phyloP scores from a whole-genome alignment of 1,140 invertebrate genomes.

The Drosophila lacteicornis region DNA sequence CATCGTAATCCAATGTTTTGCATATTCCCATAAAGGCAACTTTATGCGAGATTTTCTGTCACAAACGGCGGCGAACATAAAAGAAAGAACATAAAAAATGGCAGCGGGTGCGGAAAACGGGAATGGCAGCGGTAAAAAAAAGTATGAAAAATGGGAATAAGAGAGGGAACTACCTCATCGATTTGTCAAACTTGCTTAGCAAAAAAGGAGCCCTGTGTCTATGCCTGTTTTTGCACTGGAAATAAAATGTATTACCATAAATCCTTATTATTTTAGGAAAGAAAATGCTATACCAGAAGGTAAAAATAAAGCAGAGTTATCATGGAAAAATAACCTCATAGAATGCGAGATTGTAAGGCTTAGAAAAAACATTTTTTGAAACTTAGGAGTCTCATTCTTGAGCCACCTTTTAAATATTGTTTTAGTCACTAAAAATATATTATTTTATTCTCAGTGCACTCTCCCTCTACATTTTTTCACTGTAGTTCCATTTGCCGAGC shows the following conservation, averaged over 20 bases:
- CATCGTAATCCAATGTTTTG: constrained; percentile 40
- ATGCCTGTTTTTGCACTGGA: neutral
- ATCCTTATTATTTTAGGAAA: neutral
- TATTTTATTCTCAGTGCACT: constrained; percentile 12
- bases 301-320: neutral
- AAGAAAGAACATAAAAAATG: constrained; percentile 46
- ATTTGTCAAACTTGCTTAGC: constrained; percentile 45
- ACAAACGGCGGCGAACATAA: constrained; percentile 44
- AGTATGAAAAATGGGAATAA: neutral
- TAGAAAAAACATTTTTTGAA: too few relatives aligned
- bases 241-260: constrained; percentile 7
- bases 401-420: neutral
- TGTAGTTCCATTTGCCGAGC: constrained; percentile 31
- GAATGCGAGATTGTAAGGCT: neutral
- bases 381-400: too few relatives aligned
- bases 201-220: constrained; percentile 1
- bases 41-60: constrained; percentile 50
- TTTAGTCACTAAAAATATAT: neutral
- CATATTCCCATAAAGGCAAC: constrained; percentile 44
- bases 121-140: constrained; percentile 2
- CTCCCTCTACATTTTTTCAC: neutral
- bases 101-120: constrained; percentile 23
- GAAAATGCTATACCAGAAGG: too few relatives aligned
- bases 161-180: constrained; percentile 35
- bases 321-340: too few relatives aligned